Evolutionary conservation across 2,888 invertebrate genomes (phyloP), one percentile per base, ranked within the genome.

Genomic region (Escarpia spicata): DNA sequence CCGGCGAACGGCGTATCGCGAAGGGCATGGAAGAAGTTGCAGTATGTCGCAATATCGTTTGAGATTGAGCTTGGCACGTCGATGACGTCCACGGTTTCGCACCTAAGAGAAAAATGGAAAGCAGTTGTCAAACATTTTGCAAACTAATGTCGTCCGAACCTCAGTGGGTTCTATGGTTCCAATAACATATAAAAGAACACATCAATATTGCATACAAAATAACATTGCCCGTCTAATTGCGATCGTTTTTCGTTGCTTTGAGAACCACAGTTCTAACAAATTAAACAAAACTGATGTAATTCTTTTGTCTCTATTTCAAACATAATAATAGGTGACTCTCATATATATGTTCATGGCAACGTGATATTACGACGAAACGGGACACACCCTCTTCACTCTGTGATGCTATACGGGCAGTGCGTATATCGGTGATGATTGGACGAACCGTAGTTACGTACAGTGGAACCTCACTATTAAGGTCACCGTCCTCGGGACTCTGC

Each of bases 1-100:
- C 37, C 58, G n/a, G 91, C 91, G 9, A 91, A 91, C 6, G 91
- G 44, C 15, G 91, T 45, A n/a, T 43, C 45, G 52, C 75, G 75
- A 26, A 75, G 75, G 6, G 75, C 75, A 26, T 75, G 75, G 75
- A 75, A 75, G 75, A 75, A 75, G 19, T 75, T 75, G 26, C 75
- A 75, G n/a, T 75, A 75, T 6, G 75, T 75, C 6, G 75, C 75
- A 26, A 75, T 75, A 26, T 75, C 75, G 75, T 75, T 75, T 75
- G 75, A 15, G 75, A 75, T n/a, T 15, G 75, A 75, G n/a, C 75
- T 26, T 6, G 75, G 75, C 19, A 75, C 75, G 26, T 75, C 75
- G 75, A 75, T 26, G n/a, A 75, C n/a, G 26, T 75, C 75, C 26
- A 75, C 75, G n/a, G 26, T 75, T 4, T 26, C 75, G 75, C 75